Evolutionary conservation across 2,797 vertebrate genomes (phyloP).

Genomic region (Pseudochirops cupreus): DNA sequence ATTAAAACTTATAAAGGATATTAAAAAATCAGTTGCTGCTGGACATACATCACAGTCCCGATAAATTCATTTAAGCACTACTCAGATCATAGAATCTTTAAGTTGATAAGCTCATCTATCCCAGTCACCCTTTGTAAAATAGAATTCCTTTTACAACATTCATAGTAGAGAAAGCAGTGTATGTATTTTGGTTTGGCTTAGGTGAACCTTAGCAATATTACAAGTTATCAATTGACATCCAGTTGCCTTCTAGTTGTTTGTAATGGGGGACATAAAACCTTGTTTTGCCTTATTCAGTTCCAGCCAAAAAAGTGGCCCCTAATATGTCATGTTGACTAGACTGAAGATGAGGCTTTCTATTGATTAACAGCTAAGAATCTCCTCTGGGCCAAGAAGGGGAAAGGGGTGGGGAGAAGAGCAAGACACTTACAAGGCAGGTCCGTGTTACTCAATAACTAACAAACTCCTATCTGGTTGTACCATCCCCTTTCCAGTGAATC

Average conservation of each 20-base stretch:
- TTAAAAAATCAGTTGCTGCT: slow-evolving; percentile 41
- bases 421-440: background rate
- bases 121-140: slow-evolving; percentile 2
- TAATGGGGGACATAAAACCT: background rate
- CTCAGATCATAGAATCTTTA: background rate
- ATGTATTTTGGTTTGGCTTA: background rate
- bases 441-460: background rate
- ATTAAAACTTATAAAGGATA: slow-evolving; percentile 22
- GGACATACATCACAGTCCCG: background rate
- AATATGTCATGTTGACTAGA: background rate
- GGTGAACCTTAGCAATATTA: background rate
- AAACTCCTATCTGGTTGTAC: background rate
- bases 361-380: background rate
- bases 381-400: background rate
- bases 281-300: background rate
- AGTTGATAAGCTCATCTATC: slow-evolving; percentile 6
- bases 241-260: background rate
- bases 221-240: background rate
- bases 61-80: slow-evolving; percentile 41
- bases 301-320: background rate
- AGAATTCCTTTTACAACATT: background rate
- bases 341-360: background rate
- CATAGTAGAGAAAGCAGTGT: background rate
- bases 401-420: background rate
- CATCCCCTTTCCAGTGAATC: background rate